Evolutionary conservation across 2,797 vertebrate species (phyloP).

Genomic region (Amniataba percoides): DNA sequence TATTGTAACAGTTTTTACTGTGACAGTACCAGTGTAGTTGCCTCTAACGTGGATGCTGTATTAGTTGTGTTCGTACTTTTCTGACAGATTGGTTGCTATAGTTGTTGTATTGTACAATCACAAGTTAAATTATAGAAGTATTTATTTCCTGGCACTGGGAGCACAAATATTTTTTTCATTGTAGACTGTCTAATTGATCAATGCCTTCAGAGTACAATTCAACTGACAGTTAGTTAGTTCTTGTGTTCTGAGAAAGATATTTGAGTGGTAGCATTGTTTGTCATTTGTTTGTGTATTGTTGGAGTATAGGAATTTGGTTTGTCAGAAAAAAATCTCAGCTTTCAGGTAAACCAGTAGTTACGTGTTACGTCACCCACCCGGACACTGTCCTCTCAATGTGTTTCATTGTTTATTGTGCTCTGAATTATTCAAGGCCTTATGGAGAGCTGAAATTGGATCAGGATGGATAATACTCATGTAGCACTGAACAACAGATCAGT

Average conservation of each 20-base stretch:
- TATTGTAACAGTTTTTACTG: not conserved
- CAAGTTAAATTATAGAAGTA: not conserved
- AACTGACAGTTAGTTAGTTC: conserved; percentile 30
- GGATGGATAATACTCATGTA: conserved; percentile 62
- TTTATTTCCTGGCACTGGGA: conserved; percentile 7
- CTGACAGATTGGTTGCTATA: conserved; percentile 28
- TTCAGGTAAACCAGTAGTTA: conserved; percentile 68
- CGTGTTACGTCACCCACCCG: conserved; percentile 51
- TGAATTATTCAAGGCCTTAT: conserved; percentile 47
- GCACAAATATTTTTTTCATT: not conserved
- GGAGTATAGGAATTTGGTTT: conserved; percentile 31
- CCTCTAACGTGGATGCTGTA: not conserved
- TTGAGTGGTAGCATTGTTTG: conserved; percentile 52
- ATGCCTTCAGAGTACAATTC: conserved; percentile 27
- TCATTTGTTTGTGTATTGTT: conserved; percentile 53
- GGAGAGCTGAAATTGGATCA: conserved; percentile 71
- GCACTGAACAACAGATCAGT: conserved; percentile 60
- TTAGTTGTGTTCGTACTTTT: not conserved
- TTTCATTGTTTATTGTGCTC: conserved; percentile 78
- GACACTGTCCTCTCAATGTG: conserved; percentile 65
- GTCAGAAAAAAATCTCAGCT: conserved; percentile 64
- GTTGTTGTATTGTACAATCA: conserved; percentile 13
- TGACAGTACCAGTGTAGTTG: not conserved
- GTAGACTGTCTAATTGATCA: conserved; percentile 28
- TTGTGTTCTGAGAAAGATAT: conserved; percentile 39